Base-by-base conservation (phyloP, 2,797 vertebrate species). In the Gymnoscopelus microlampas region DNA sequence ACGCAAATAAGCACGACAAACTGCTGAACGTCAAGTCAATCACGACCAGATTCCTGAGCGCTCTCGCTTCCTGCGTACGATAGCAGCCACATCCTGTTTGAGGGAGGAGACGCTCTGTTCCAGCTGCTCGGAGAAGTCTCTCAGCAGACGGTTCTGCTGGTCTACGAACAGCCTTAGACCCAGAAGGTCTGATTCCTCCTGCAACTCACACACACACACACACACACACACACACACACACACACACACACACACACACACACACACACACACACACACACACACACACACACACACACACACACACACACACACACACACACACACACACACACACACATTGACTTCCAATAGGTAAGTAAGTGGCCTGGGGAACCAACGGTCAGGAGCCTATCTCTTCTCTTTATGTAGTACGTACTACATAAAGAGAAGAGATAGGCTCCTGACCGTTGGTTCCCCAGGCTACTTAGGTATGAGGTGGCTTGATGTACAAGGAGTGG, bases 61-160 rank as follows among this genome's bases (percentile, higher is more conserved):
- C 50, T 95, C 95, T 73, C 92, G 92, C 87, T 95, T 97, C 70
- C 93, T 92, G 39, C 94, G 94, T 19, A 97, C 94, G 12, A 96
- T 95, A 60, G 92, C 84, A 0, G 95, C 95, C 19, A 97, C 94
- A 0, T 97, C 95, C 61, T 93, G 94, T 90, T 97, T 98, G 63
- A 98, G 91, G 0, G 91, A 77, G 15, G 91, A 91, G 75, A 96
- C 92, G 24, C 94, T 93, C 60, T 89, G 90, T 49, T 97, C 96
- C 77, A 96, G 81, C 79, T 94, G 93, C 63, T 96, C 94, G 0
- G 94, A 94, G 59, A 97, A 95, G 54, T 94, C 93, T 71, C 91
- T 95, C 61, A 96, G 86, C 86, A 94, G 91, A 59, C 88, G 86
- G 48, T 88, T 85, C 73, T 95, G 95, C 79, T 93, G 94, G 7